Percentiles rank a stretch among this genome's conserved stretches.
These are phyloP conservation scores for Antheraea mylitta DNA, from an alignment of 1,140 invertebrate genomes.

Conservation along the genomic window DNA sequence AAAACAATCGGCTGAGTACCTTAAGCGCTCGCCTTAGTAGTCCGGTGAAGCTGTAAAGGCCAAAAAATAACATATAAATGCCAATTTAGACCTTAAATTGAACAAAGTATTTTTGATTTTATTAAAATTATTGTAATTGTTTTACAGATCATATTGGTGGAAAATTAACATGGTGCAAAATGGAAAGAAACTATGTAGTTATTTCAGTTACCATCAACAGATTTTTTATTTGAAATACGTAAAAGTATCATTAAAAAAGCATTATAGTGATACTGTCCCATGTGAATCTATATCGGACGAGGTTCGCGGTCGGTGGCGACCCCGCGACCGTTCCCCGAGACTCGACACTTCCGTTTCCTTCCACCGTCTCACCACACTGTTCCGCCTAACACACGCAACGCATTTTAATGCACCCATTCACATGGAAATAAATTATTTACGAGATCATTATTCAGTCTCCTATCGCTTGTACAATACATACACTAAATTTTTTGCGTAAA, in stretches of 20 bases:
- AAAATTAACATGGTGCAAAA: too few relatives aligned
- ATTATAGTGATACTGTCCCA: slow-evolving; percentile 8
- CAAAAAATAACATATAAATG: too few relatives aligned
- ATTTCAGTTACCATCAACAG: too few relatives aligned
- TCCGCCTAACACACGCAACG: slow-evolving; percentile 20
- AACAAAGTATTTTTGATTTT: too few relatives aligned
- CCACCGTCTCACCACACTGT: slow-evolving; percentile 30
- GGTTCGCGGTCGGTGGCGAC: background rate
- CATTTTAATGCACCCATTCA: slow-evolving; percentile 16
- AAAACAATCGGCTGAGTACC: too few relatives aligned
- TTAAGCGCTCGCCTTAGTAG: too few relatives aligned
- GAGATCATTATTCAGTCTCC: background rate
- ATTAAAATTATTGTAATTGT: too few relatives aligned
- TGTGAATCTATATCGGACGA: slow-evolving; percentile 1
- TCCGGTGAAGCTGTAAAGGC: too few relatives aligned
- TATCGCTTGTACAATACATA: background rate
- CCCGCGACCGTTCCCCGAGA: slow-evolving; percentile 11
- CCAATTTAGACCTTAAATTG: too few relatives aligned
- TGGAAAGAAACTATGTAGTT: too few relatives aligned
- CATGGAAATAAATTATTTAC: slow-evolving; percentile 1
- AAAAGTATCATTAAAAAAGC: background rate
- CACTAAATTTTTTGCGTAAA: too few relatives aligned
- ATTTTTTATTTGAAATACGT: background rate
- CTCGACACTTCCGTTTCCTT: slow-evolving; percentile 30
- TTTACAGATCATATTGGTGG: too few relatives aligned